Evolutionary conservation across 2,113 vertebrate genomes (phyloP), one percentile per base, ranked within the genome.

Genomic region (Chionodraco myersi): DNA sequence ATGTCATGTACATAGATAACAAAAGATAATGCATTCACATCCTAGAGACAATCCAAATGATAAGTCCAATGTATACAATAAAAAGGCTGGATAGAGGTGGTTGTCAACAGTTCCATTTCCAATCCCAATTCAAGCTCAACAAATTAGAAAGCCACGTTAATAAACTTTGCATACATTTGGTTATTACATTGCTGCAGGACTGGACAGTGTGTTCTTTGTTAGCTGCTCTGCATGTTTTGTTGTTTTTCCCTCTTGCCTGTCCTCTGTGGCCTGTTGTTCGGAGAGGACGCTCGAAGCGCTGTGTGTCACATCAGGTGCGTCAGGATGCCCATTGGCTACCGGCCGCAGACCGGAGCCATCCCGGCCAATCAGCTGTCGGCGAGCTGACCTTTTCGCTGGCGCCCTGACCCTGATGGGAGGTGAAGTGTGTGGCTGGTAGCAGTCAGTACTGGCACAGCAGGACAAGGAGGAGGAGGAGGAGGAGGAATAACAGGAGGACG

Each of bases 401-500:
- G 72, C 79, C 75, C 87, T 92, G 91, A 93, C 93, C 93, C 92
- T 94, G 92, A 94, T 93, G 86, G 88, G 84, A 93, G 91, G 87
- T 91, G 93, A 94, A 91, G 91, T 92, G 82, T 90, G 90, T 92
- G 90, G 92, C 92, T 93, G 93, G 91, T 93, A 93, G 93, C 92
- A 93, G 92, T 90, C 92, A 92, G 93, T 79, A 79, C 86, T 91
- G 87, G 91, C 92, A 89, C 89, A 92, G 90, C 79, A 71, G 89
- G 88, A 86, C 1, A 82, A 84, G 57, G 73, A 73, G 67, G 75
- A 77, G 61, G 78, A 68, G 54, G 63, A 69, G 67, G 75, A 77
- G 61, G 78, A 68, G 54, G 63, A 69, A 74, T 75, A 82, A 72
- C 78, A 83, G 85, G 78, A 77, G 82, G 84, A 84, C 70, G 65